Evolutionary conservation across 1,140 invertebrate species (phyloP).

Genomic region (Zeugodacus cucurbitae): DNA sequence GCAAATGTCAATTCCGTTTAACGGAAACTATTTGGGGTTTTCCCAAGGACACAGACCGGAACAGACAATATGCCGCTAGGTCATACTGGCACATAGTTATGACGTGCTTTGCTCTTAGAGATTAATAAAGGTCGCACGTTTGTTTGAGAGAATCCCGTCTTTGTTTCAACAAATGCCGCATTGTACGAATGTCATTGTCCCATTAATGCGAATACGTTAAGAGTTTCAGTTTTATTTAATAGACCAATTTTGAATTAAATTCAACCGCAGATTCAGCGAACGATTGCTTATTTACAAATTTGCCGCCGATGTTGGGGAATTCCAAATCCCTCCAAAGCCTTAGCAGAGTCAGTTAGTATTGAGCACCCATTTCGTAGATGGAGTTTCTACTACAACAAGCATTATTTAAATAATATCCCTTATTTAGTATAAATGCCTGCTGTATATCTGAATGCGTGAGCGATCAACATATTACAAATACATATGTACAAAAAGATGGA

Average conservation of each 20-base stretch:
- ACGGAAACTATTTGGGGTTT: conserved; percentile 7
- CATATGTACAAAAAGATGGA: too few species aligned
- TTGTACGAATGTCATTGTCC: neutral
- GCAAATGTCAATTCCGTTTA: neutral
- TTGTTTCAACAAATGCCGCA: neutral
- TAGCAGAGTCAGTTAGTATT: neutral
- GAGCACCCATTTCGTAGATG: neutral
- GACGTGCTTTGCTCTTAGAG: neutral
- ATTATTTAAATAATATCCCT: neutral
- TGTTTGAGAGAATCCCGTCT: neutral
- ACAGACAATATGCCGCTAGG: conserved; percentile 8
- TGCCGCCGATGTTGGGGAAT: neutral
- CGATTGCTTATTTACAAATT: neutral
- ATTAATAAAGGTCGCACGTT: neutral
- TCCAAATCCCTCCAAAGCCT: neutral
- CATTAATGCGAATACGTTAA: neutral
- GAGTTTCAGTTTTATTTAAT: neutral
- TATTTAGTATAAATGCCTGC: neutral
- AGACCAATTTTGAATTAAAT: neutral
- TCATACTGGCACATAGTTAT: neutral
- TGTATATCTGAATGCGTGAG: neutral
- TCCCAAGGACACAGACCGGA: neutral
- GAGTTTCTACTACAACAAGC: neutral
- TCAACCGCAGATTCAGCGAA: neutral
- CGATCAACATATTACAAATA: neutral